phyloP scores from a whole-genome alignment of 2,888 invertebrate genomes.

The Clivina fossor region DNA sequence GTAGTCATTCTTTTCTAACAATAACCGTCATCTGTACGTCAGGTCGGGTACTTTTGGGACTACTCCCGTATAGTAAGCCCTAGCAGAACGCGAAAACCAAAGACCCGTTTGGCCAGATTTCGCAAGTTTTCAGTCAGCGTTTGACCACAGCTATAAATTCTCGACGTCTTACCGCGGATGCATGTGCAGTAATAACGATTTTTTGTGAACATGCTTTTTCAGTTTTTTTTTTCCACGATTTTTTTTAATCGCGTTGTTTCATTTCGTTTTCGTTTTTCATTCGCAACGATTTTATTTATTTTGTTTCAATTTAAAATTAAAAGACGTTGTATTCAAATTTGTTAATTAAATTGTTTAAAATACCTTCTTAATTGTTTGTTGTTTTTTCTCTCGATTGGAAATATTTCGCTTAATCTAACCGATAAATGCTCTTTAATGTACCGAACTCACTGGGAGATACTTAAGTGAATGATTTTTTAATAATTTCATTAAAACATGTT shows the following conservation, averaged over 20 bases:
- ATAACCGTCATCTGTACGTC: no score
- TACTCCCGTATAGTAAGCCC: no score
- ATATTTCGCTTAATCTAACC: no score
- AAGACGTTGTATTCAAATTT: conserved; percentile 26
- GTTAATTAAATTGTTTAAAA: conserved; percentile 33
- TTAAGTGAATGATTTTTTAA: no score
- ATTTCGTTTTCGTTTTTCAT: neutral
- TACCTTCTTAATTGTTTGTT: no score
- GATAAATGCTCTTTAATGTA: no score
- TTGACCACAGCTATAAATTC: conserved; percentile 48
- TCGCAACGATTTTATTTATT: neutral
- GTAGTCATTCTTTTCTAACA: no score
- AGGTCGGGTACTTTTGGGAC: no score
- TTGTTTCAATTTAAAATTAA: conserved; percentile 22
- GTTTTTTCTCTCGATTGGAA: no score
- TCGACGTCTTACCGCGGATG: conserved; percentile 41
- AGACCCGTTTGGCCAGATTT: conserved; percentile 40
- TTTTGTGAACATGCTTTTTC: conserved; percentile 20
- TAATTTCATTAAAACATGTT: no score
- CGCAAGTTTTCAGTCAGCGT: conserved; percentile 46
- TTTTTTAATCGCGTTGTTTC: neutral
- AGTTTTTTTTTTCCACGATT: neutral
- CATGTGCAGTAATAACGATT: conserved; percentile 31
- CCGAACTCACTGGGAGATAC: no score
- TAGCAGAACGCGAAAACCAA: no score